Conservation (phyloP, 1,140 invertebrate species). For the Steinernema khuongi region DNA sequence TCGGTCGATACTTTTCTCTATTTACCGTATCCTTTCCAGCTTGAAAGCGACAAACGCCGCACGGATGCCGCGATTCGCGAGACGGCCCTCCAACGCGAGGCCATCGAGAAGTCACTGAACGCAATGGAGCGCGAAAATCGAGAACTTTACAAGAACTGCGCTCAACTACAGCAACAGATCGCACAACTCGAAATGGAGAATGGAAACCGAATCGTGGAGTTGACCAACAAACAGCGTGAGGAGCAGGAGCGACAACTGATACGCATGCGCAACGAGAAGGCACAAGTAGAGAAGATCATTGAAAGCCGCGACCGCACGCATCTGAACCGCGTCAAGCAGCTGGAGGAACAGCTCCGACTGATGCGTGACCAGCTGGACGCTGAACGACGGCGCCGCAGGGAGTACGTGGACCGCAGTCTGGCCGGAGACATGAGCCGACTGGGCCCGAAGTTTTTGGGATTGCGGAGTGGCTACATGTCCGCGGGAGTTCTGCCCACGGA, state of each 20-base stretch:
- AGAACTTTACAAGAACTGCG: conserved; percentile 58
- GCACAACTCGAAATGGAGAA: conserved; percentile 59
- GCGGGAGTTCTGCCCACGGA: conserved; percentile 30
- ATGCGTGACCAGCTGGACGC: conserved; percentile 54
- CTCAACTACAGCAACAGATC: conserved; percentile 57
- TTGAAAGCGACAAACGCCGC: conserved; percentile 55
- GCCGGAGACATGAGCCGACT: conserved; percentile 46
- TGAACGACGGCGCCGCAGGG: conserved; percentile 50
- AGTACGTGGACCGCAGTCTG: conserved; percentile 46
- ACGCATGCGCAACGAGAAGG: conserved; percentile 50
- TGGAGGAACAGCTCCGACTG: conserved; percentile 51
- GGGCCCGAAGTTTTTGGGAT: conserved; percentile 46
- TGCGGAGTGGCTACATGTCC: conserved; percentile 45
- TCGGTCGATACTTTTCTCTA: conserved; percentile 15
- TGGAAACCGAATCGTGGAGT: conserved; percentile 55
- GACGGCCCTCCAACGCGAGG: conserved; percentile 57
- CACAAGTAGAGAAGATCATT: conserved; percentile 53
- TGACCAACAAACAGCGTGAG: conserved; percentile 56
- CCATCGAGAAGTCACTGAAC: conserved; percentile 58
- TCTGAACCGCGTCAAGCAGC: conserved; percentile 50
- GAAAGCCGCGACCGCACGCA: conserved; percentile 52
- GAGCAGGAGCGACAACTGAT: conserved; percentile 55
- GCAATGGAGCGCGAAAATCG: conserved; percentile 58
- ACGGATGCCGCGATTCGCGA: conserved; percentile 57
- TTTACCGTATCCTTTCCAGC: conserved; percentile 34